Conservation (phyloP, 2,113 vertebrate species). For the Cariama cristata region DNA sequence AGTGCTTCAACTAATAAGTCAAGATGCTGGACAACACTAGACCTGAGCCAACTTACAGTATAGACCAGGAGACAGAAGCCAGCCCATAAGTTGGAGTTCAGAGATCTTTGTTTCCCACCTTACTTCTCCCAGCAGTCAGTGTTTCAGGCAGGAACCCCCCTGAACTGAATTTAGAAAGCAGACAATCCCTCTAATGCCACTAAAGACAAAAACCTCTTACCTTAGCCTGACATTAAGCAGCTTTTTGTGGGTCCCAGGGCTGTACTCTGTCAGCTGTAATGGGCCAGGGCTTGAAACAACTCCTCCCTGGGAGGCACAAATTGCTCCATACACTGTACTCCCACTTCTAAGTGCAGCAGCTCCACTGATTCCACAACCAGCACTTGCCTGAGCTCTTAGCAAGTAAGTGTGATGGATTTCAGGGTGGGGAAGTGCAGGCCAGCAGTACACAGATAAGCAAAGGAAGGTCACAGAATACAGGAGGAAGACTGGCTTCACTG, state of each 20-base stretch:
- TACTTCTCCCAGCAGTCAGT: neutral
- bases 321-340: neutral
- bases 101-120: neutral
- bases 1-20: neutral
- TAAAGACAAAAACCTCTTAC: neutral
- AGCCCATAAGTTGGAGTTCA: neutral
- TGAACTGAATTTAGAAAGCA: neutral
- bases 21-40: neutral
- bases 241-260: neutral
- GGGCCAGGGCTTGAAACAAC: neutral
- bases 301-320: neutral
- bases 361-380: neutral
- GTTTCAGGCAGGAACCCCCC: neutral
- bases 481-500: neutral
- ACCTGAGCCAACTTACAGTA: neutral
- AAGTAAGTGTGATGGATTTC: neutral
- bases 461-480: neutral
- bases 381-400: neutral
- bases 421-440: neutral
- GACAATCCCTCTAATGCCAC: neutral
- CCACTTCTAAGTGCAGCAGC: rapidly evolving
- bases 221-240: neutral
- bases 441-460: neutral
- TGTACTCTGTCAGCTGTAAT: neutral
- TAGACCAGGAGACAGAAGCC: neutral